Evolutionary conservation across 2,113 vertebrate genomes (phyloP), one percentile per base, ranked within the genome.

Genomic region (Serilophus lunatus): DNA sequence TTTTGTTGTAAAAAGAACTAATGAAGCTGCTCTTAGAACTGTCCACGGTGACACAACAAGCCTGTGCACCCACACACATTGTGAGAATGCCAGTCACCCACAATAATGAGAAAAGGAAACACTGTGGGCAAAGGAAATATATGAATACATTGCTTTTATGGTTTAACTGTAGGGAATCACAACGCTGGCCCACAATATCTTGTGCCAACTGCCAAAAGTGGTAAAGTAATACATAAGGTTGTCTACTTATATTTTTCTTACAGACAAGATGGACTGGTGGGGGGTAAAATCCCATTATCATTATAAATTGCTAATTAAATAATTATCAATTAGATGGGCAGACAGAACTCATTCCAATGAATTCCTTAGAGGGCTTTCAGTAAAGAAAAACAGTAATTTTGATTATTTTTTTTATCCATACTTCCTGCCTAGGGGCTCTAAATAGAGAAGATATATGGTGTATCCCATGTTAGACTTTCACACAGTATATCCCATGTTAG

Each of bases 271-370:
- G 96, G 96, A 97, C 97, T 97, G 66, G 96, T 97, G 93, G 97
- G 97, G 97, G 97, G 97, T 98, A 97, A 98, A 98, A 98, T 98
- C 97, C 97, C 98, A 98, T 97, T 98, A 98, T 98, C 97, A 97
- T 98, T 98, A 98, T 98, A 98, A 98, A 98, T 98, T 98, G 97
- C 97, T 98, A 98, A 98, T 98, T 98, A 98, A 98, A 98, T 98
- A 98, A 98, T 98, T 98, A 98, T 98, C 98, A 98, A 98, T 98
- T 98, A 98, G 98, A 97, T 97, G 97, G 97, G 97, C 97, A 98
- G 97, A 97, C 96, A 98, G 96, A 98, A 96, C 94, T 98, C 96
- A 98, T 98, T 98, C 97, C 95, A 96, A 88, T 97, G 97, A 98
- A 98, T 97, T 98, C 98, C 97, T 97, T 68, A 92, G 98, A 98